Evolutionary conservation across 2,888 invertebrate species (phyloP), one percentile per base, ranked within the genome.

Genomic region (Pomacea canaliculata): DNA sequence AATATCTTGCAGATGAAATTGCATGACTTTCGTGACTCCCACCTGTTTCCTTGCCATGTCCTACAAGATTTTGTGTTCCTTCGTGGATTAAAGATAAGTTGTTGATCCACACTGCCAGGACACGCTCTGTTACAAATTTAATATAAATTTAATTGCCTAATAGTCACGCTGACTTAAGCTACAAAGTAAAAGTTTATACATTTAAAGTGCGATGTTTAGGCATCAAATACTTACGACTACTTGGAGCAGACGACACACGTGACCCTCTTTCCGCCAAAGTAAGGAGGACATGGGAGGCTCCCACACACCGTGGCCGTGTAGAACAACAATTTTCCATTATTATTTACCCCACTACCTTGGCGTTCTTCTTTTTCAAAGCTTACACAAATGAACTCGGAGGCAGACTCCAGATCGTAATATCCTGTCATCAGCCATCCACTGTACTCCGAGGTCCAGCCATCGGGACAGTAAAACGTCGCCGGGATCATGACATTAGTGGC

Each of bases 381-480:
- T 56, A 73, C 73, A 16, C 73, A 73, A 37, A 73, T 66, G 73
- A 67, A 73, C 67, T 73, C 56, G 12, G 65, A 51, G 23, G 16
- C n/a, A 27, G 67, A 0, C 23, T n/a, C 23, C 23, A 23, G 23
- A 7, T 73, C 66, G 27, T 16, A n/a, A 3, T 66, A 27, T 18
- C 73, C 73, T 8, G 73, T 59, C 73, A 73, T 73, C 51, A 73
- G 73, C 66, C 49, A 73, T 8, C 73, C 73, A 13, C 19, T 10
- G 67, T 73, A 73, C 66, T 73, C 19, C 67, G 27, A 12, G 59
- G 12, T 49, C 73, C 73, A 73, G n/a, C 73, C 73, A 16, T 59
- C 37, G 1, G 66, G 23, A 46, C 73, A 73, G 37, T 59, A 51
- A 59, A 56, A 67, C 56, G 73, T 67, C 37, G 66, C 73, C 13